Base-by-base conservation (phyloP, 2,888 invertebrate genomes). In the Euplexia lucipara region DNA sequence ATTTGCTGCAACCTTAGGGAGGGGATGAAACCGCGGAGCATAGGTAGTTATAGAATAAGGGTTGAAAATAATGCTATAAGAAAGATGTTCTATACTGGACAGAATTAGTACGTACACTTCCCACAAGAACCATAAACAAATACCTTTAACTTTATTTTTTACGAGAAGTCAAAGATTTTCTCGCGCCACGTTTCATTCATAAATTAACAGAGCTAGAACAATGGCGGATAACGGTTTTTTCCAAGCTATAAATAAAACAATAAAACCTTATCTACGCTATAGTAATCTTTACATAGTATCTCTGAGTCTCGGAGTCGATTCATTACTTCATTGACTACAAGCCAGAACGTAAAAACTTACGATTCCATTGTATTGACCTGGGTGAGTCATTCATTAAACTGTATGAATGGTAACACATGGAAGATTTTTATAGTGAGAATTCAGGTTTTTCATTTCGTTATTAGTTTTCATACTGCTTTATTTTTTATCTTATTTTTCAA, bases 221-320 rank as follows among this genome's bases (percentile, higher is more conserved):
- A 48, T 44, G 3, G 1, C 35, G 10, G 41, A 16, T 35, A 16
- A 48, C 37, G 3, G 1, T 10, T 18, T 8, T 54, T 9, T 26
- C 14, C 18, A 30, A 2, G 9, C n/a, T 49, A 12, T 6, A 44
- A 52, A 51, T 30, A 70, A 18, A 20, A 51, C 22, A 70, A 30
- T 61, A 34, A 42, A 39, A 34, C 20, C 16, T n/a, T 49, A 18
- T 44, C 20, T 37, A 44, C 42, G 45, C 22, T 56, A 30, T 56
- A 49, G 59, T 67, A 74, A 70, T 72, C 70, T 75, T 10, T 22
- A 3, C 30, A 53, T 70, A 70, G 76, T 70, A 76, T 73, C 73
- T 73, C 35, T 7, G 26, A 45, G 34, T 26, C 26, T 26, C 26
- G 51, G 22, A 49, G 34, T 35, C 42, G 49, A 76, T 42, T 71